A percentile compares a stretch with the other conserved stretches of the same genome.
phyloP scores from a whole-genome alignment of 2,113 vertebrate genomes.

The Syrmaticus mikado region DNA sequence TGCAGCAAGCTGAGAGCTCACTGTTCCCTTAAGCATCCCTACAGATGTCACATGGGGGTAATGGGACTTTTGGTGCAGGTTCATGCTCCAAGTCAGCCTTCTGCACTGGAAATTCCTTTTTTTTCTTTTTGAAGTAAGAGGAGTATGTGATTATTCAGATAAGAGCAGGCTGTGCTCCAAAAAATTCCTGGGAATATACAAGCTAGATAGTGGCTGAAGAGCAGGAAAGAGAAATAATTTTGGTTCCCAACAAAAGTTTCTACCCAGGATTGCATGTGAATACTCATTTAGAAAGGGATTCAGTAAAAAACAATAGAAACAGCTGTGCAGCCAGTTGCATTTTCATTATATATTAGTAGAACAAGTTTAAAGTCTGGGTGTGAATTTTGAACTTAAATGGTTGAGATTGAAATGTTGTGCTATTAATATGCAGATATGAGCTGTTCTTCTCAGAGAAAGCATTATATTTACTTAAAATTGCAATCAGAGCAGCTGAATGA shows the following conservation, averaged over 20 bases:
- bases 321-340: neutral
- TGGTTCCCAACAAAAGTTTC: neutral
- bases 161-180: neutral
- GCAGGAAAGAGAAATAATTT: neutral
- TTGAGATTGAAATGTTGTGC: neutral
- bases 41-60: rapidly evolving
- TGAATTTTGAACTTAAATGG: neutral
- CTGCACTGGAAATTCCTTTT: neutral
- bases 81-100: neutral
- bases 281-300: neutral
- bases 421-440: neutral
- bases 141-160: neutral
- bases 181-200: neutral
- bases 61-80: neutral
- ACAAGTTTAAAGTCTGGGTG: neutral
- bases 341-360: neutral
- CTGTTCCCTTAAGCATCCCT: neutral
- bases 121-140: neutral
- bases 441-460: neutral
- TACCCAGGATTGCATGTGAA: neutral
- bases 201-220: neutral
- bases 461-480: neutral
- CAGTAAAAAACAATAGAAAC: neutral
- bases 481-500: neutral
- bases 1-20: neutral